Conservation (phyloP, 2,888 invertebrate species). For the Empis livida region DNA sequence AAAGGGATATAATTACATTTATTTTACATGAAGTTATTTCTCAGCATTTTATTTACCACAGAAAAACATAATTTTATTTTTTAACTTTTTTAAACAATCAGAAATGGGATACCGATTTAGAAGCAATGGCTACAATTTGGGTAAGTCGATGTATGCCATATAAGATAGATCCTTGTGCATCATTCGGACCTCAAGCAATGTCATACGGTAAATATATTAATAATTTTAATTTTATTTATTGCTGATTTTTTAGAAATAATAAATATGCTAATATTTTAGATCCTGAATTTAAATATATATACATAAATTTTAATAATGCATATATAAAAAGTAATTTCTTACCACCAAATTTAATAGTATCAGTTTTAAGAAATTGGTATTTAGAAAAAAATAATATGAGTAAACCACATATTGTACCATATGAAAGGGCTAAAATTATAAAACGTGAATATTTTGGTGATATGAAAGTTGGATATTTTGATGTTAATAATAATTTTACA, state of each 20-base stretch:
- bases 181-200: background rate
- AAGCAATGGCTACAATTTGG: constrained; percentile 11
- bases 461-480: constrained; percentile 4
- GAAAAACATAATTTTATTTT: background rate
- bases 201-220: background rate
- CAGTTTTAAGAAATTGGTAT: constrained; percentile 13
- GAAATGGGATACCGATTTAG: constrained; percentile 13
- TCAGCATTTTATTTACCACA: too few relatives aligned
- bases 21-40: too few relatives aligned
- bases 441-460: background rate
- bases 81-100: background rate
- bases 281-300: constrained; percentile 4
- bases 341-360: constrained; percentile 9
- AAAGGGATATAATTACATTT: too few relatives aligned
- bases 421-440: background rate
- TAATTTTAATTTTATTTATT: too few relatives aligned
- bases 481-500: constrained; percentile 14
- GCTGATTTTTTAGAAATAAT: too few relatives aligned
- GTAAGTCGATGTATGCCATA: constrained; percentile 6
- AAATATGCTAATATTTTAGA: too few relatives aligned
- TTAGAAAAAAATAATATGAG: constrained; percentile 10
- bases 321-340: constrained; percentile 8
- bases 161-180: constrained; percentile 11
- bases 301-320: constrained; percentile 7
- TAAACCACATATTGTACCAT: constrained; percentile 3